phyloP scores from a whole-genome alignment of 2,797 vertebrate species.

The Lithobates pipiens region DNA sequence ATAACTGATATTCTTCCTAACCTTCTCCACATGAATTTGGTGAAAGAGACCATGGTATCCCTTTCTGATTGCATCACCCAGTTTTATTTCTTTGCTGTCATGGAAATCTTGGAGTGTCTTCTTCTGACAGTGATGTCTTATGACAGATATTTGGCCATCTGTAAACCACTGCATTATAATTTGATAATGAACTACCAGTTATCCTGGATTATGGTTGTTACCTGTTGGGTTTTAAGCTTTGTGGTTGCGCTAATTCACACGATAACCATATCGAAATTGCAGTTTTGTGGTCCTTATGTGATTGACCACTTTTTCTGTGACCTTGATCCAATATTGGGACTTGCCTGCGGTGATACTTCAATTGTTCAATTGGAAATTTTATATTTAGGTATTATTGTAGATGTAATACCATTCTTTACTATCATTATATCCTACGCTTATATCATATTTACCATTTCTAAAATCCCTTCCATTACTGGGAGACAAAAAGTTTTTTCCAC shows the following conservation, averaged over 20 bases:
- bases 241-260: background rate
- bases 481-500: background rate
- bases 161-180: background rate
- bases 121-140: background rate
- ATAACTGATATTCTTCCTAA: too few species aligned
- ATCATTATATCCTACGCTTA: background rate
- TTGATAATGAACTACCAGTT: background rate
- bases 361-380: background rate
- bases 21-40: too few species aligned
- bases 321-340: background rate
- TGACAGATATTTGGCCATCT: background rate
- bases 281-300: background rate
- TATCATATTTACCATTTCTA: background rate
- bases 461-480: background rate
- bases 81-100: background rate
- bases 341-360: background rate
- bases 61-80: background rate
- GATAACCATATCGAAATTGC: background rate
- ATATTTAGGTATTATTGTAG: background rate
- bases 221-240: background rate
- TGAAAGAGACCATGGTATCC: too few species aligned
- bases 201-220: background rate
- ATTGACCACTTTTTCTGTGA: background rate
- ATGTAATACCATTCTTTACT: background rate
- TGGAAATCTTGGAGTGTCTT: background rate